Conservation (phyloP, 2,888 invertebrate species). For the Drosophila mimetica region DNA sequence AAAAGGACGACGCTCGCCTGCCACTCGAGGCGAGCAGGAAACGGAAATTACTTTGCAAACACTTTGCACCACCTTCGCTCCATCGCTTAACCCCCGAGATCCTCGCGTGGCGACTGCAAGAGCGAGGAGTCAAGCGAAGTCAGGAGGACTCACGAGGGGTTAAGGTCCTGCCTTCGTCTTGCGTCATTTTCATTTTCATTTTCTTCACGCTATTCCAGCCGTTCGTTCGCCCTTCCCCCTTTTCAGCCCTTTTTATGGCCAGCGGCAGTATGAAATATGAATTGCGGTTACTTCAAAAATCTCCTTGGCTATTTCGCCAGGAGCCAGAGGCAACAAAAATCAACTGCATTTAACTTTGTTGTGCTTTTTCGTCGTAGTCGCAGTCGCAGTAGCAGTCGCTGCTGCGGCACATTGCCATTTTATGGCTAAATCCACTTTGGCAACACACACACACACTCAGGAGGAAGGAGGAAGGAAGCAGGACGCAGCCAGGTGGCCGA, state of each 20-base stretch:
- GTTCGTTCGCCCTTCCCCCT: constrained; percentile 36
- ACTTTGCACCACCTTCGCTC: constrained; percentile 63
- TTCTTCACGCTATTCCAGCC: constrained; percentile 62
- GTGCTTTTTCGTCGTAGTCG: constrained; percentile 61
- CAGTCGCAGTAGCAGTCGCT: no score
- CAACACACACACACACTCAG: constrained; percentile 27
- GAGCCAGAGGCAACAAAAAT: constrained; percentile 52
- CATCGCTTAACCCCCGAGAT: constrained; percentile 32
- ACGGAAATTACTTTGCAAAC: constrained; percentile 80
- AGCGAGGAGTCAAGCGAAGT: constrained; percentile 67
- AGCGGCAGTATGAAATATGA: constrained; percentile 75
- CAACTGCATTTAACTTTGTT: constrained; percentile 75
- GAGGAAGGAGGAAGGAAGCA: constrained; percentile 16
- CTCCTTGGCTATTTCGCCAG: constrained; percentile 27
- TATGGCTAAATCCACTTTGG: constrained; percentile 78
- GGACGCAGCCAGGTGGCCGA: constrained; percentile 33
- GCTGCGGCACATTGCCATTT: constrained; percentile 65
- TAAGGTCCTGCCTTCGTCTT: constrained; percentile 46
- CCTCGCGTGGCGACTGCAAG: constrained; percentile 6
- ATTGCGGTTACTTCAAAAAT: constrained; percentile 73
- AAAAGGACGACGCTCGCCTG: constrained; percentile 43
- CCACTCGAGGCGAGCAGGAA: constrained; percentile 76
- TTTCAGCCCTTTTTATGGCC: constrained; percentile 57
- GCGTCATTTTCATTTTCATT: constrained; percentile 62
- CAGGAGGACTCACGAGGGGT: constrained; percentile 20